Conservation (phyloP, 2,797 vertebrate genomes). For the Falco biarmicus region DNA sequence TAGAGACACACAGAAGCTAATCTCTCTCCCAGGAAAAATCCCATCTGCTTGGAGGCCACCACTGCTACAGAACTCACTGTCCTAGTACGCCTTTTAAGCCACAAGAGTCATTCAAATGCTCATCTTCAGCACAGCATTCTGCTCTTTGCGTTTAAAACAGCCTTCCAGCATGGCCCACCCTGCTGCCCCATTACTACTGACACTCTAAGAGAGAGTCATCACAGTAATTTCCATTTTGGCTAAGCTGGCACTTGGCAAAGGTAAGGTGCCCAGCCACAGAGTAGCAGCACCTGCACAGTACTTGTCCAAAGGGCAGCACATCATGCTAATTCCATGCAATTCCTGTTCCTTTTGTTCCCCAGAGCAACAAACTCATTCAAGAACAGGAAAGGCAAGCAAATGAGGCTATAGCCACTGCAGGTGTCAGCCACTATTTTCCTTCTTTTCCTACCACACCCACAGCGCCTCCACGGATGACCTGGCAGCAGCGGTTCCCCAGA, state of each 20-base stretch:
- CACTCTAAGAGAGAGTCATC: neutral
- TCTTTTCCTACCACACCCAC: neutral
- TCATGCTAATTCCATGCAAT: neutral
- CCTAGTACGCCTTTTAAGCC: neutral
- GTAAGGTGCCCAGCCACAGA: neutral
- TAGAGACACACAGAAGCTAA: neutral
- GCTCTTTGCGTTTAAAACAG: neutral
- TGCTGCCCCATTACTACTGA: neutral
- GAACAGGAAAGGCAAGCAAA: conserved; percentile 21
- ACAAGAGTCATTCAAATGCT: neutral
- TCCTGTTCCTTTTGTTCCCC: neutral
- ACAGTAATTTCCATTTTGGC: neutral
- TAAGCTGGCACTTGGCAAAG: neutral
- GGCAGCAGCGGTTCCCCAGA: neutral
- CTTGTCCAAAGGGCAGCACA: neutral
- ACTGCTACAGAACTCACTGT: neutral
- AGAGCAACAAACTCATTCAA: neutral
- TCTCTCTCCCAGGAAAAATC: neutral
- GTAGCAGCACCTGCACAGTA: neutral
- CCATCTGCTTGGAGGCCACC: neutral
- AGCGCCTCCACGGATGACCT: neutral
- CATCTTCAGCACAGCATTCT: neutral
- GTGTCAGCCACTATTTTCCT: conserved; percentile 1
- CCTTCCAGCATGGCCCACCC: neutral
- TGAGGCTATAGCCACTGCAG: neutral